phyloP scores from a whole-genome alignment of 2,888 invertebrate genomes.

The Drosophila kanekoi region DNA sequence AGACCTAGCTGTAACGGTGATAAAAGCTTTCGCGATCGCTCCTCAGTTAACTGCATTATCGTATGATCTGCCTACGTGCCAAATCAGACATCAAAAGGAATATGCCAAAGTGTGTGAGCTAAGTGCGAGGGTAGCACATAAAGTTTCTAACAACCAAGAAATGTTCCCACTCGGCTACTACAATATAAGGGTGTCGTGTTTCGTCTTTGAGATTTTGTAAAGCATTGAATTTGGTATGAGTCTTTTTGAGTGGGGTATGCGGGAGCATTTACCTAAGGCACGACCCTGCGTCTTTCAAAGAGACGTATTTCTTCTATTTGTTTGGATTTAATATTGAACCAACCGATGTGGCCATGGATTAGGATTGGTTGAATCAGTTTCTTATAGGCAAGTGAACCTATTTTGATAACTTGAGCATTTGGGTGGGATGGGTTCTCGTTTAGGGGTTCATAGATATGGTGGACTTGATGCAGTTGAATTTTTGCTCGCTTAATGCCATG shows the following conservation, averaged over 20 bases:
- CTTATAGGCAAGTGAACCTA: background rate
- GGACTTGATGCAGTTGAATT: background rate
- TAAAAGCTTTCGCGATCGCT: no score
- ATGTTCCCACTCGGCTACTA: no score
- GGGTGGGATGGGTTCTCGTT: background rate
- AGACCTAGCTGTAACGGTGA: no score
- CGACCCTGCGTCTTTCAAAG: conserved; percentile 1
- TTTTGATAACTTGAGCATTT: background rate
- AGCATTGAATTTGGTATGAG: background rate
- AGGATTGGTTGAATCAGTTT: conserved; percentile 1
- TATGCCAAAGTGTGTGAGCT: no score
- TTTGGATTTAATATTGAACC: conserved; percentile 5
- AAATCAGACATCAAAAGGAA: no score
- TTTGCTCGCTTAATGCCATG: background rate
- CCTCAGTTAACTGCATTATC: no score
- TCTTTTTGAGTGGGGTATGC: no score
- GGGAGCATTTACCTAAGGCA: no score
- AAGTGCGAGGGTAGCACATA: no score
- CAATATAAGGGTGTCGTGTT: background rate
- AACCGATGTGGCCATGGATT: conserved; percentile 4
- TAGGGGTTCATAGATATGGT: background rate
- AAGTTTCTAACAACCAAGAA: no score
- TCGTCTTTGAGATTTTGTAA: conserved; percentile 1
- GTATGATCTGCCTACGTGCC: no score
- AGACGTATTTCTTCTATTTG: conserved; percentile 6